Evolutionary conservation across 2,797 vertebrate genomes (phyloP).

Genomic region (Falco berigora): DNA sequence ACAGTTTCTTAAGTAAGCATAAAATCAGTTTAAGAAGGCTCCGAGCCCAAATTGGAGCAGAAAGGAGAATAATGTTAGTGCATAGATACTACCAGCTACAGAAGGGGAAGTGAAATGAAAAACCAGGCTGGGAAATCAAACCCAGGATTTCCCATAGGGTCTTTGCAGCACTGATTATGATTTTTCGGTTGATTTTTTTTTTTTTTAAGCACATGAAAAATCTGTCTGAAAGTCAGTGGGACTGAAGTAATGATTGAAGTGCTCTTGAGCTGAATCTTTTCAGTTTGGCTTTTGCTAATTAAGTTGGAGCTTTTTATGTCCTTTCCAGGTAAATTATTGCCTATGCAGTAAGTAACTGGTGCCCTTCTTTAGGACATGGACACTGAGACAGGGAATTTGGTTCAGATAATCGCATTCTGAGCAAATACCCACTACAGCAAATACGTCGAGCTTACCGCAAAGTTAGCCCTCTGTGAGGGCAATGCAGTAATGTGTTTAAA

Average conservation of each 20-base stretch:
- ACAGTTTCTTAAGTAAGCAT: conserved; percentile 40
- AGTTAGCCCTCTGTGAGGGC: background rate
- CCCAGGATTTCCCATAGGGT: background rate
- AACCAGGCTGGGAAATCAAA: background rate
- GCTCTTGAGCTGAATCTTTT: background rate
- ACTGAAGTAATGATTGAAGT: background rate
- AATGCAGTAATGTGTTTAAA: background rate
- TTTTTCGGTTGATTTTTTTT: background rate
- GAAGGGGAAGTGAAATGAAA: conserved; percentile 16
- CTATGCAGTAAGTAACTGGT: background rate
- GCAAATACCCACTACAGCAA: background rate
- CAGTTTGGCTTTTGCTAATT: background rate
- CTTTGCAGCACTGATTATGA: background rate
- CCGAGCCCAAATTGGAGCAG: conserved; percentile 20
- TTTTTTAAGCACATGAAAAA: background rate
- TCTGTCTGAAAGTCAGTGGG: background rate
- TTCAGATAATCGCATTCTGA: background rate
- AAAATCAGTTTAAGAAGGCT: conserved; percentile 51
- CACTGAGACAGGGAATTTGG: background rate
- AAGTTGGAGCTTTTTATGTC: background rate
- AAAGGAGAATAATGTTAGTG: conserved; percentile 27
- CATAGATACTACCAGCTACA: background rate
- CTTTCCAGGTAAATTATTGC: background rate
- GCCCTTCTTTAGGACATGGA: background rate
- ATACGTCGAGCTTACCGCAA: background rate